Evolutionary conservation across 1,140 invertebrate genomes (phyloP), one percentile per base, ranked within the genome.

Genomic region (Drosophila navojoa): DNA sequence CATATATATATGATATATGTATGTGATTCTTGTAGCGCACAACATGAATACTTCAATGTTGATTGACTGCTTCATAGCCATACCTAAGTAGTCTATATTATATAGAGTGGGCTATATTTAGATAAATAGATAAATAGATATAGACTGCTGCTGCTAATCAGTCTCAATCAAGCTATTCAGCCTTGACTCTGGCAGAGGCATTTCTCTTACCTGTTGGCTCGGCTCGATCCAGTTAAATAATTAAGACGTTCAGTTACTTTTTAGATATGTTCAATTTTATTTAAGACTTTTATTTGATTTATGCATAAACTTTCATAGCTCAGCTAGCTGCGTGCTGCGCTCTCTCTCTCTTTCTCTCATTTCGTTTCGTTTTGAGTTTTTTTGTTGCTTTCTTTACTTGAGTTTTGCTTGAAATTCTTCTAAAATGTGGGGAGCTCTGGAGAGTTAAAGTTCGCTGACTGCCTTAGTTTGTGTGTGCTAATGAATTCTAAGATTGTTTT

Each of bases 241-340:
- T 40, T 44, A 32, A 11, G 10, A 5, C 0, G 16, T 11, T 1
- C 6, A 4, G 25, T 67, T 82, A 72, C 13, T 80, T 89, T 89
- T 89, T 90, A 90, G 84, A 89, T 89, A 89, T 89, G 84, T 89
- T 89, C 85, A 89, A 66, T 89, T 89, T 89, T 89, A 89, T 89
- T 89, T 80, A 89, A 89, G 85, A 89, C 68, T 89, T 89, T 89
- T 89, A 80, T 57, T 89, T 77, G 77, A 89, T 84, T 90, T 84
- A 89, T 80, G 77, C 79, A 80, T 78, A 84, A 89, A 80, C 79
- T 84, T 71, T 73, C 86, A 89, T 78, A 75, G 3, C 3, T 6
- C 11, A 81, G 76, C 62, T 75, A 61, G 53, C 35, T 53, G 54
- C 60, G 40, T 27, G 50, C 70, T 76, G 15, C 40, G 40, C 40